Percentiles rank a stretch among this genome's conserved stretches.
Evolutionary conservation across 2,797 vertebrate genomes (phyloP).

Genomic region (Sebastes melanostomus): DNA sequence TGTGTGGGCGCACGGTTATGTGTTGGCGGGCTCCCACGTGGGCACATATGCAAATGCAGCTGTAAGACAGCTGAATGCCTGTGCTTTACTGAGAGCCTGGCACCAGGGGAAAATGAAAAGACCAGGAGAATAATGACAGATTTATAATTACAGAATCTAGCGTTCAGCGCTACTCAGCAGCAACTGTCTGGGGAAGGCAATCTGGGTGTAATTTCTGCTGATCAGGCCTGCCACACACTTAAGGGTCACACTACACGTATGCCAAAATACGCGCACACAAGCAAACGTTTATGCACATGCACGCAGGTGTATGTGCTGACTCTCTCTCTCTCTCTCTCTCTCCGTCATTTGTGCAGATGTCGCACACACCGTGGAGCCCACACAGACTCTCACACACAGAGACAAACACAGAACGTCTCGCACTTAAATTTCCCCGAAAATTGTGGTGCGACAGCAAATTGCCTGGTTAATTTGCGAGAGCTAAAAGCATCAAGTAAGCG

Average conservation of each 20-base stretch:
- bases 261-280: background rate
- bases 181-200: conserved; percentile 67
- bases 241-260: conserved; percentile 41
- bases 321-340: too few relatives aligned
- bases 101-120: conserved; percentile 58
- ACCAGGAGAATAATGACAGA: conserved; percentile 75
- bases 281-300: background rate
- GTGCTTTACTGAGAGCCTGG: conserved; percentile 42
- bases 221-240: conserved; percentile 57
- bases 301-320: background rate
- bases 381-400: background rate
- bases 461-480: conserved; percentile 42
- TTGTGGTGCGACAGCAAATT: conserved; percentile 43
- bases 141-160: conserved; percentile 80
- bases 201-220: conserved; percentile 74
- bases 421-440: conserved; percentile 27
- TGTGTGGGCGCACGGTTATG: background rate
- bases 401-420: background rate
- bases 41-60: conserved; percentile 58
- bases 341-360: conserved; percentile 3
- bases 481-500: conserved; percentile 42
- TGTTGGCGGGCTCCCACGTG: conserved; percentile 29
- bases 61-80: conserved; percentile 53
- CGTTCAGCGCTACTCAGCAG: conserved; percentile 62
- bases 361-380: background rate